Evolutionary conservation across 2,888 invertebrate species (phyloP).

Genomic region (Dichetophora obliterata): DNA sequence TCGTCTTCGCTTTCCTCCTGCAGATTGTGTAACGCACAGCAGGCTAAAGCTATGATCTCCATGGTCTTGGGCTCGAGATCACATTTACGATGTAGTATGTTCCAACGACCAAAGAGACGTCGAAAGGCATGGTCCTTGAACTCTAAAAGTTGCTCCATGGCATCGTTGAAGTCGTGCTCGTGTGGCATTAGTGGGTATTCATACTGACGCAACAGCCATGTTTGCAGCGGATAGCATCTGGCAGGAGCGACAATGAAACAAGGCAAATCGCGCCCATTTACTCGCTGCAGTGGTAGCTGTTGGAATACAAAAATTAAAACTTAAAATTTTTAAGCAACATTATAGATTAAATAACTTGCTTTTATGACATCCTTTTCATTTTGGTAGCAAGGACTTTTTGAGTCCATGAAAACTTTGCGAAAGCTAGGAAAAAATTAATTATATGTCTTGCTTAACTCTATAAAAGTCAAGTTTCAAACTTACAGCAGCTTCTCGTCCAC

Average conservation of each 20-base stretch:
- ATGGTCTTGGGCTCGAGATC: conserved; percentile 64
- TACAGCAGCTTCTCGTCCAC: conserved; percentile 62
- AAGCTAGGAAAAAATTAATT: conserved; percentile 50
- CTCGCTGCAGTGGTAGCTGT: conserved; percentile 47
- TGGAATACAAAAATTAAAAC: not conserved
- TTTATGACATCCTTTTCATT: conserved; percentile 56
- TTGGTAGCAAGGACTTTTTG: conserved; percentile 55
- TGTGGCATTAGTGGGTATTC: conserved; percentile 57
- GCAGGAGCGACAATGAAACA: conserved; percentile 60
- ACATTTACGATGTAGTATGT: conserved; percentile 60
- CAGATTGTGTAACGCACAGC: conserved; percentile 65
- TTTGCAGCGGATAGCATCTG: conserved; percentile 60
- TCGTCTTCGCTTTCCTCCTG: conserved; percentile 62
- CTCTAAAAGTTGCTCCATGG: conserved; percentile 61
- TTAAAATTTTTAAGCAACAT: not conserved
- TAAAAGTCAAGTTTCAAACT: conserved; percentile 33
- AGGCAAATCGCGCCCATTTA: conserved; percentile 55
- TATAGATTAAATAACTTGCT: conserved; percentile 13
- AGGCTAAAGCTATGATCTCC: conserved; percentile 62
- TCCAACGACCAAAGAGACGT: conserved; percentile 66
- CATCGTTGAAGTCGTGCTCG: conserved; percentile 64
- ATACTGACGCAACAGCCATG: conserved; percentile 64
- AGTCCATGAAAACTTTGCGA: conserved; percentile 61
- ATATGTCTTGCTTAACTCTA: not conserved
- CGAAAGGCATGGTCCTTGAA: conserved; percentile 62